Percentiles rank a stretch among this genome's conserved stretches.
These are phyloP conservation scores for Lacerta viridis DNA, from an alignment of 2,797 vertebrate genomes.

Conservation along the genomic window DNA sequence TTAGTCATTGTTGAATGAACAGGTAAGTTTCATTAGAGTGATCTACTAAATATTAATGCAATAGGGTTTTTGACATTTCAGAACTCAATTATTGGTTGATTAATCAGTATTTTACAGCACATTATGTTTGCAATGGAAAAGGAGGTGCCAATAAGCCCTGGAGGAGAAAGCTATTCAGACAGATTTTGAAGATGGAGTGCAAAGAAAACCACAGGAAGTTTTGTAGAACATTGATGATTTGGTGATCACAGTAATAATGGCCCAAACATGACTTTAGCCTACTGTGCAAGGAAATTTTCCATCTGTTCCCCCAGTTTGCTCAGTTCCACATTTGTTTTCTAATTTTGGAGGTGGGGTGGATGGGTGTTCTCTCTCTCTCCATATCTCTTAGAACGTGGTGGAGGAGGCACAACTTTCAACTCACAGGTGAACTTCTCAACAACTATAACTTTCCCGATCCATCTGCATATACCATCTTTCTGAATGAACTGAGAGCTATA, in stretches of 20 bases:
- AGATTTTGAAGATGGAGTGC: constrained; percentile 50
- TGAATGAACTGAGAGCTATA: background rate
- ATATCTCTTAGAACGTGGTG: background rate
- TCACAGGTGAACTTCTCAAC: background rate
- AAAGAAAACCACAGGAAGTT: constrained; percentile 8
- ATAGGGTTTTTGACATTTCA: constrained; percentile 86
- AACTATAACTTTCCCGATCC: too few relatives aligned
- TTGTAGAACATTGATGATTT: constrained; percentile 62
- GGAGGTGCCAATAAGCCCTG: constrained; percentile 72
- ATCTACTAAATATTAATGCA: constrained; percentile 87
- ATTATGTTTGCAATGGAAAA: constrained; percentile 80
- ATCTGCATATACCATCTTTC: background rate
- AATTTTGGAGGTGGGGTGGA: background rate
- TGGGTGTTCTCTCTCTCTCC: too few relatives aligned
- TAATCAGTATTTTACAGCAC: constrained; percentile 83
- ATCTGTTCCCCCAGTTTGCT: background rate
- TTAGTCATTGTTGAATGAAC: constrained; percentile 82
- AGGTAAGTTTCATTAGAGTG: constrained; percentile 81
- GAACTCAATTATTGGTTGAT: constrained; percentile 87
- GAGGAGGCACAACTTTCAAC: background rate
- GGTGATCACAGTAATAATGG: background rate
- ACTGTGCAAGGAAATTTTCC: background rate
- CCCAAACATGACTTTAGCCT: too few relatives aligned
- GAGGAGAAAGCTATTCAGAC: constrained; percentile 70
- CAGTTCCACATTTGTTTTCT: constrained; percentile 36